Conservation (phyloP, 1,140 invertebrate species). For the Drosophila obscura region DNA sequence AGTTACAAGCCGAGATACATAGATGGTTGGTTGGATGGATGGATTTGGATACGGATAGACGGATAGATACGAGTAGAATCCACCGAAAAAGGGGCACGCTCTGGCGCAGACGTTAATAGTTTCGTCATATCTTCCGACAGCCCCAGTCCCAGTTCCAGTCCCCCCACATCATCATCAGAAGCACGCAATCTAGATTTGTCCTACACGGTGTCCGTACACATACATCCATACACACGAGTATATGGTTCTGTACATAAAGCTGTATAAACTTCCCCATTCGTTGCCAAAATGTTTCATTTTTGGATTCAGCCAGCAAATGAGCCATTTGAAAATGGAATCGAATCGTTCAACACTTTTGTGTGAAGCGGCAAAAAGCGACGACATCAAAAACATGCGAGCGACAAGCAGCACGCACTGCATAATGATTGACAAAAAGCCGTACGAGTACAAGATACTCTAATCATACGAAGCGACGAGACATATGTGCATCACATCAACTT, state of each 20-base stretch:
- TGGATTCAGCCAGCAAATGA: slow-evolving; percentile 30
- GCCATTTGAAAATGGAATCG: not conserved
- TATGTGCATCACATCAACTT: slow-evolving; percentile 23
- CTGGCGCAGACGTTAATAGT: slow-evolving; percentile 73
- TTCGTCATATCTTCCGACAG: slow-evolving; percentile 54
- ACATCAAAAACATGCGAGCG: slow-evolving; percentile 37
- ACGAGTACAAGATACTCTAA: slow-evolving; percentile 12
- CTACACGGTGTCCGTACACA: slow-evolving; percentile 30
- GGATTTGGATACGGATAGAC: slow-evolving; percentile 16
- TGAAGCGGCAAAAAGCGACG: slow-evolving; percentile 11
- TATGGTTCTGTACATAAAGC: no score
- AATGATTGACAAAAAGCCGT: slow-evolving; percentile 43
- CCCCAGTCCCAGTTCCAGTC: no score
- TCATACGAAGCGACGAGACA: slow-evolving; percentile 4
- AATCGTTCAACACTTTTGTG: slow-evolving; percentile 28
- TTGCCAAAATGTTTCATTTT: slow-evolving; percentile 29
- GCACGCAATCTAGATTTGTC: slow-evolving; percentile 65
- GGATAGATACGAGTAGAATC: slow-evolving; percentile 30
- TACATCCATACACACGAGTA: slow-evolving; percentile 2
- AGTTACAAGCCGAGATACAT: slow-evolving; percentile 56
- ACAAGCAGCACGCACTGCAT: slow-evolving; percentile 56
- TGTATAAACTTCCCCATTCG: slow-evolving; percentile 15
- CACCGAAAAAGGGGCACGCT: slow-evolving; percentile 52
- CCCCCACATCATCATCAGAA: slow-evolving; percentile 20
- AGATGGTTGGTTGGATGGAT: slow-evolving; percentile 12